A percentile compares a stretch with the other conserved stretches of the same genome.
Conservation (phyloP, 2,113 vertebrate species). For the Microcebus tavaratra region DNA sequence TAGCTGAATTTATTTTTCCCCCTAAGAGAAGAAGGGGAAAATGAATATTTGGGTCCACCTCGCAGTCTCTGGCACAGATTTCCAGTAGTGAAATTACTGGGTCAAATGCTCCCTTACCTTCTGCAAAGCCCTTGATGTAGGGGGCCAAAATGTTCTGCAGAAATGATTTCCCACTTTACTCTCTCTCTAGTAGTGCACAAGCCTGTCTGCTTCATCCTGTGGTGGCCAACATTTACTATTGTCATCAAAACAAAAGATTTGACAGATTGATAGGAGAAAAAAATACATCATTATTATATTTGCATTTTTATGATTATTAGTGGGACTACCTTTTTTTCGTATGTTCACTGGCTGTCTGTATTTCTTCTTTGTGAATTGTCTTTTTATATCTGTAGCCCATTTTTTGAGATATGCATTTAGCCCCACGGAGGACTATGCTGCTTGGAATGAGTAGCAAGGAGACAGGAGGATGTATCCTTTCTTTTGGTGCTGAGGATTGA, state of each 20-base stretch:
- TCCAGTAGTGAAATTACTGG: neutral
- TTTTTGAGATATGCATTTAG: neutral
- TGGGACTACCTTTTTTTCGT: neutral
- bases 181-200: neutral
- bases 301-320: neutral
- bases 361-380: constrained; percentile 10
- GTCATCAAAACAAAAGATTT: neutral
- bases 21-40: neutral
- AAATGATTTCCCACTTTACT: neutral
- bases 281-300: neutral
- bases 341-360: neutral
- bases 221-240: neutral
- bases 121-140: neutral
- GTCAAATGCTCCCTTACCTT: neutral
- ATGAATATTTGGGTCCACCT: neutral
- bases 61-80: neutral
- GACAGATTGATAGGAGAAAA: neutral
- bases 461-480: neutral
- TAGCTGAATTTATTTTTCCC: neutral
- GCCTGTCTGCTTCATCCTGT: neutral
- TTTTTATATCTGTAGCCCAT: neutral
- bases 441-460: neutral
- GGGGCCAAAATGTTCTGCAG: neutral
- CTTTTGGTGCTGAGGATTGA: neutral
- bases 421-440: neutral